Evolutionary conservation across 1,140 invertebrate species (phyloP), one percentile per base, ranked within the genome.

Genomic region (Charaxes varanes): DNA sequence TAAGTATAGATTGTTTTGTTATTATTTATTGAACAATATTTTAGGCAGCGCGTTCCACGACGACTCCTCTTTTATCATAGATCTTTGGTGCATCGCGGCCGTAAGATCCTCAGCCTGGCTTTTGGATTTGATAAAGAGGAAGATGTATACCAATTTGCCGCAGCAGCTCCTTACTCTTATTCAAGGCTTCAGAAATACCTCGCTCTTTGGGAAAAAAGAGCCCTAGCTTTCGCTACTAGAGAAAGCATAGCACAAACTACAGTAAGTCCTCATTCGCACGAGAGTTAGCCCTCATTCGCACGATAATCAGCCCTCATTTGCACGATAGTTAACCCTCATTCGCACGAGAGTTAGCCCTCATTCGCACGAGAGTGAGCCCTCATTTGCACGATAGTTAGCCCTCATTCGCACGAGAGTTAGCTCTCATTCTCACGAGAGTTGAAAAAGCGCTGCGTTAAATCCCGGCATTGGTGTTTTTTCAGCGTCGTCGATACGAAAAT

Each of bases 71-170:
- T 96, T 74, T 99, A 98, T 71, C 97, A 98, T 83, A 89, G 91
- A 41, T 98, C 97, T 12, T 85, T 92, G 6, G 89, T 93, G 45
- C 97, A 99, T 76, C 90, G 93, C 37, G 93, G 95, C 35, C 93
- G 97, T 44, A 96, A 97, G 70, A 92, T 99, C 3, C 88, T 99
- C 11, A 97, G 95, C 52, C 93, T 99, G 78, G 91, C 94, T 0
- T 98, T 98, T 72, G 91, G 91, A 10, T 99, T 99, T 69, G 97
- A 99, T 84, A 89, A 89, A 28, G 96, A 98, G 77, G 95, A 97
- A 62, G 91, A 94, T 49, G 89, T 96, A 1, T 98, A 97, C 69
- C 96, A 98, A 67, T 99, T 99, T 85, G 89, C 94, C 0, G 89
- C 98, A 56, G 92, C 91, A 5, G 95, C 93, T 56, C 97, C 97